These are phyloP conservation scores for Poeciliopsis turrubarensis DNA, from an alignment of 2,113 vertebrate genomes.

Conservation along the genomic window DNA sequence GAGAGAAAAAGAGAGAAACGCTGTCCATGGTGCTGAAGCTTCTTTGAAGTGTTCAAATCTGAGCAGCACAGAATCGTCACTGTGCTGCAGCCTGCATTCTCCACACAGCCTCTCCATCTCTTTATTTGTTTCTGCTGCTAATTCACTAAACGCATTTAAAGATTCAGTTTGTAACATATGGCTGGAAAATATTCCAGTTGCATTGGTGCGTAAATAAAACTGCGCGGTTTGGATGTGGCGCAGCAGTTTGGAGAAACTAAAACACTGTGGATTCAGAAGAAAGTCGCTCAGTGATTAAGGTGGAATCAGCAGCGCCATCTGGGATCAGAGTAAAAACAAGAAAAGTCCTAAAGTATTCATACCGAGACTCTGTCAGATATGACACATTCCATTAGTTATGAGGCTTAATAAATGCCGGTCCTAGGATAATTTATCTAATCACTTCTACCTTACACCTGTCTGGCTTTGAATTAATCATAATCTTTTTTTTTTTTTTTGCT, in stretches of 20 bases:
- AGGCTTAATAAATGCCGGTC: no score
- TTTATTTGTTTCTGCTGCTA: neutral
- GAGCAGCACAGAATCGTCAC: neutral
- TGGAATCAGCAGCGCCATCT: neutral
- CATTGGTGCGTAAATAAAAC: neutral
- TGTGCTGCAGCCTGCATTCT: neutral
- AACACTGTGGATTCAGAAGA: neutral
- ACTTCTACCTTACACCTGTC: no score
- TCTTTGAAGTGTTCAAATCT: slow-evolving; percentile 16
- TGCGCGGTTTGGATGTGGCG: neutral
- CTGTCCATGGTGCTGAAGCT: slow-evolving; percentile 62
- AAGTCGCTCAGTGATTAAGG: neutral
- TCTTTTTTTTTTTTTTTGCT: no score
- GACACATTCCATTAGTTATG: no score
- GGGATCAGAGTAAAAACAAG: neutral
- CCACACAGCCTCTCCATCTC: neutral
- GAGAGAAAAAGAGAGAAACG: slow-evolving; percentile 26
- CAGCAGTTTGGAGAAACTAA: neutral
- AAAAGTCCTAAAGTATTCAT: neutral
- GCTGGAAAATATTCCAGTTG: neutral
- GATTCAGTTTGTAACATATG: neutral
- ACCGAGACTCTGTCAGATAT: no score
- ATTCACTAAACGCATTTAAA: neutral
- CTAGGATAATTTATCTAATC: no score
- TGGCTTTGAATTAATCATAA: no score